phyloP scores from a whole-genome alignment of 2,797 vertebrate species.

The Carcharodon carcharias region DNA sequence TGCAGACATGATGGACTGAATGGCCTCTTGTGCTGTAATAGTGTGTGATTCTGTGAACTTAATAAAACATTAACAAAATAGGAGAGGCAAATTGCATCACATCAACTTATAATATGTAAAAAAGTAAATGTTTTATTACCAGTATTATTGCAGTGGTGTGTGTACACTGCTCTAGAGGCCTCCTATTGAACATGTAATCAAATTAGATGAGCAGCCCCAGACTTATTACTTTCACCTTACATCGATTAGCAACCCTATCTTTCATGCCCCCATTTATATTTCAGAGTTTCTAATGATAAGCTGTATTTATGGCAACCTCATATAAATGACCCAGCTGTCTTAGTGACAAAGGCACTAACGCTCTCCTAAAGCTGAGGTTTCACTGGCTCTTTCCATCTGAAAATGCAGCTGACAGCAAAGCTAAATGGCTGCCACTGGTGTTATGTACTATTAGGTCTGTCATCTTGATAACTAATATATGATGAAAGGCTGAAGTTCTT shows the following conservation, averaged over 20 bases:
- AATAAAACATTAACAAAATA: neutral
- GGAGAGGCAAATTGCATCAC: neutral
- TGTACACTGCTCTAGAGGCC: neutral
- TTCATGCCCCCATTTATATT: neutral
- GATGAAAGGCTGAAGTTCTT: neutral
- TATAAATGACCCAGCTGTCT: neutral
- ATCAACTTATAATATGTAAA: neutral
- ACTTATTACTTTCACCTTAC: neutral
- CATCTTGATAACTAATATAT: neutral
- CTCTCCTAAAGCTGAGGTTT: neutral
- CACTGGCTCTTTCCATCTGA: neutral
- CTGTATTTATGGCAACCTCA: neutral
- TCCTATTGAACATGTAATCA: neutral
- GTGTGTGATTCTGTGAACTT: neutral
- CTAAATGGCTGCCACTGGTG: neutral
- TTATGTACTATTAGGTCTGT: neutral
- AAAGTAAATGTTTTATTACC: neutral
- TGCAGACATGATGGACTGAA: no score
- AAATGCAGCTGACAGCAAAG: neutral
- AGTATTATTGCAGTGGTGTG: neutral
- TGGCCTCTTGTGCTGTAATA: no score
- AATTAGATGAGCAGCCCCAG: neutral
- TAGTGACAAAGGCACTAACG: neutral
- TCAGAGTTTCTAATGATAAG: neutral
- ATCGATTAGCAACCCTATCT: neutral